These are phyloP conservation scores for Uloborus plumipes DNA, from an alignment of 2,888 invertebrate species.

Conservation along the genomic window DNA sequence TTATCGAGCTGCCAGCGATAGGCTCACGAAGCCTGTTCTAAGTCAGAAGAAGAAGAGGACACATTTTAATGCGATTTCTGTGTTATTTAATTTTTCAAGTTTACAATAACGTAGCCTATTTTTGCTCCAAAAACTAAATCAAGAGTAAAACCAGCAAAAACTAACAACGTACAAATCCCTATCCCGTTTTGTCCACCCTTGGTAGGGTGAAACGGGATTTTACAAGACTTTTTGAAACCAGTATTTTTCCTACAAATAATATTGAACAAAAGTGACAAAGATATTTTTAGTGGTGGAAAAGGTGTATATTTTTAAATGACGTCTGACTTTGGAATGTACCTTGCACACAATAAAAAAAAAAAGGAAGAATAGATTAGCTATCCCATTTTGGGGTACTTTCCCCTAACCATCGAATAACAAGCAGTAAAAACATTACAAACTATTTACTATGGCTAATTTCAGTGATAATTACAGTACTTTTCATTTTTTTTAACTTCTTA, in stretches of 20 bases:
- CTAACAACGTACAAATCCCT: conserved; percentile 5
- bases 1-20: neutral
- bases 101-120: conserved; percentile 13
- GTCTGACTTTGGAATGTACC: too few species aligned
- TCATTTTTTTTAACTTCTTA: too few species aligned
- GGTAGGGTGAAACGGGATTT: conserved; percentile 6
- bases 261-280: conserved; percentile 12
- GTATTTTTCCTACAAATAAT: conserved; percentile 7
- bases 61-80: conserved; percentile 7
- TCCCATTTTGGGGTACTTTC: too few species aligned
- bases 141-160: neutral
- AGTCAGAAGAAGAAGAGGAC: neutral
- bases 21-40: conserved; percentile 5
- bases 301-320: too few species aligned
- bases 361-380: too few species aligned
- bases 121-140: conserved; percentile 15
- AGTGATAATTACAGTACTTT: too few species aligned
- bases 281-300: conserved; percentile 1
- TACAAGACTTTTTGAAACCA: conserved; percentile 5
- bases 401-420: too few species aligned
- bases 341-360: too few species aligned
- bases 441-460: too few species aligned
- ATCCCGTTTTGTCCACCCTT: conserved; percentile 9
- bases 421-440: too few species aligned
- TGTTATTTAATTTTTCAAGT: conserved; percentile 9